Conservation (phyloP, 1,140 invertebrate species). For the Brachystomella parvula region DNA sequence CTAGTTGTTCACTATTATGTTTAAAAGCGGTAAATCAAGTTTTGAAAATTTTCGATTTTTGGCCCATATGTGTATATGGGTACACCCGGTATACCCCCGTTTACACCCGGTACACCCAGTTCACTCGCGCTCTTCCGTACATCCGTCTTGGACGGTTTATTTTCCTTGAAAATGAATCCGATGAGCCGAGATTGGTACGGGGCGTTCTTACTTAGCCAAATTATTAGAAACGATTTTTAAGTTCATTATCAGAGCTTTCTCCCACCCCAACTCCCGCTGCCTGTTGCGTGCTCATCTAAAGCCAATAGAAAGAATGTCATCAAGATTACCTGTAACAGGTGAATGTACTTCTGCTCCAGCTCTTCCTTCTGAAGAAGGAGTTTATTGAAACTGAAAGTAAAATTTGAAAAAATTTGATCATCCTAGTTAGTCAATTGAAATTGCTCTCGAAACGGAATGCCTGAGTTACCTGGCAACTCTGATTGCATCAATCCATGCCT, state of each 20-base stretch:
- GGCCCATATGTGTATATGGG: too few relatives aligned
- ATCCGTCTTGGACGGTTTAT: too few relatives aligned
- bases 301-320: background rate
- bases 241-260: background rate
- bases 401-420: too few relatives aligned
- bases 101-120: too few relatives aligned
- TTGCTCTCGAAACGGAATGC: background rate
- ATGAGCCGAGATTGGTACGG: too few relatives aligned
- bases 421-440: background rate
- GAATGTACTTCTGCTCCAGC: slow-evolving; percentile 84
- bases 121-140: too few relatives aligned
- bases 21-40: background rate
- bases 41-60: too few relatives aligned
- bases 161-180: too few relatives aligned
- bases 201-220: background rate
- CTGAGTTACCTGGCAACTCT: slow-evolving; percentile 67
- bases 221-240: background rate
- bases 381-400: slow-evolving; percentile 72
- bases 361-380: slow-evolving; percentile 82
- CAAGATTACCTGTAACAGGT: slow-evolving; percentile 54
- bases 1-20: too few relatives aligned
- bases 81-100: too few relatives aligned
- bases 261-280: too few relatives aligned
- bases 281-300: too few relatives aligned
- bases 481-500: slow-evolving; percentile 83